Evolutionary conservation across 2,113 vertebrate species (phyloP).

Genomic region (Cacatua alba): DNA sequence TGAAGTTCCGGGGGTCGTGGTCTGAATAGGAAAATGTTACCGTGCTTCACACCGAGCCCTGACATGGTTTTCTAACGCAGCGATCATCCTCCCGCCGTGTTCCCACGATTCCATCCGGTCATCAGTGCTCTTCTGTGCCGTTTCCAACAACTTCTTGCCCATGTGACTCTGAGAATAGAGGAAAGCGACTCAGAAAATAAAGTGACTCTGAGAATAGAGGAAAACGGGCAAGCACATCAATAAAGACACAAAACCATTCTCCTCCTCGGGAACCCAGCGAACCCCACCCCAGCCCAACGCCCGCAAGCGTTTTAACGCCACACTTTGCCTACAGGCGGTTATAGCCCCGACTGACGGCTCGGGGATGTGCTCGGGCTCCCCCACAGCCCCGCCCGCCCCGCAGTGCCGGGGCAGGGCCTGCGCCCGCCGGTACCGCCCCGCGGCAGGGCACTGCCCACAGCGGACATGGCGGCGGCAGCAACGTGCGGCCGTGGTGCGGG

Average conservation of each 20-base stretch:
- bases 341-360: neutral
- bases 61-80: fast-evolving
- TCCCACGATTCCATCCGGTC: fast-evolving
- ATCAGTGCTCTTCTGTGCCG: fast-evolving
- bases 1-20: fast-evolving
- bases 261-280: neutral
- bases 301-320: fast-evolving
- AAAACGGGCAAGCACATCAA: fast-evolving
- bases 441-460: neutral
- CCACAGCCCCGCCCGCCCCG: too few relatives aligned
- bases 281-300: too few relatives aligned
- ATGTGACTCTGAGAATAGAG: neutral
- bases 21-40: fast-evolving
- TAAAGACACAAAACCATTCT: neutral
- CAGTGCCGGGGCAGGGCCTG: too few relatives aligned
- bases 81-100: fast-evolving
- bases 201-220: neutral
- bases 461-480: neutral
- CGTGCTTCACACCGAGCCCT: neutral
- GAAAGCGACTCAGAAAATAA: neutral
- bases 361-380: too few relatives aligned
- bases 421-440: neutral
- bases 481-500: fast-evolving
- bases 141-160: neutral
- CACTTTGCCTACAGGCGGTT: fast-evolving